Evolutionary conservation across 2,797 vertebrate genomes (phyloP), one percentile per base, ranked within the genome.

Genomic region (Gadopsis bispinosus): DNA sequence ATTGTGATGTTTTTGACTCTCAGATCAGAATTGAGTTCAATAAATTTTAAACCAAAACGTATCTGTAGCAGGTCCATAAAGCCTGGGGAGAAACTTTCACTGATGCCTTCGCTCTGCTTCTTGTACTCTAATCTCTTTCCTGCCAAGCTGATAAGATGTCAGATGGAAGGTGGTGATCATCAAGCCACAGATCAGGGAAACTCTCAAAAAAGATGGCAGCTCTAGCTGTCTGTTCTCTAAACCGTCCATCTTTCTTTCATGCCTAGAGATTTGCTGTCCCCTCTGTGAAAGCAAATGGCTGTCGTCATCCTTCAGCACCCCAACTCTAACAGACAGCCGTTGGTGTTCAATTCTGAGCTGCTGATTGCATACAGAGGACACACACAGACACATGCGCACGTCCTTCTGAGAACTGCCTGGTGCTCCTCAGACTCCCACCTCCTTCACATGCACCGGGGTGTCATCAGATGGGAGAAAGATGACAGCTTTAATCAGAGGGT

Each of bases 401-500:
- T 72, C 51, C 69, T 47, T 55, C 37, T 47, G 66, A 77, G 59
- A 76, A 64, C 45, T 62, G 73, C 71, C 70, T 60, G 78, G 63
- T 73, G 26, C 62, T 73, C 83, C 69, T 77, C 53, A 50, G 26
- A 60, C 75, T 61, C 66, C 56, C 73, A 56, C 69, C 77, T 73
- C 81, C 73, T 65, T 83, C 60, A 72, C 86, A 84, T 87, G 77
- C 75, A 85, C 84, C 75, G 85, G 90, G 90, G 83, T 84, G 80
- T 78, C 82, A 86, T 86, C 83, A 81, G 81, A 83, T 85, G 73
- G 75, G 87, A 76, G 83, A 69, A 86, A 94, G 92, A 94, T 91
- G 84, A 87, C 90, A 91, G 89, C 91, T 96, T 93, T 95, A 95
- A 94, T 95, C 94, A 93, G 87, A 93, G 88, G 78, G 93, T 93